These are phyloP conservation scores for Halcyon malimbica DNA, from an alignment of 2,113 vertebrate genomes.

Conservation along the genomic window DNA sequence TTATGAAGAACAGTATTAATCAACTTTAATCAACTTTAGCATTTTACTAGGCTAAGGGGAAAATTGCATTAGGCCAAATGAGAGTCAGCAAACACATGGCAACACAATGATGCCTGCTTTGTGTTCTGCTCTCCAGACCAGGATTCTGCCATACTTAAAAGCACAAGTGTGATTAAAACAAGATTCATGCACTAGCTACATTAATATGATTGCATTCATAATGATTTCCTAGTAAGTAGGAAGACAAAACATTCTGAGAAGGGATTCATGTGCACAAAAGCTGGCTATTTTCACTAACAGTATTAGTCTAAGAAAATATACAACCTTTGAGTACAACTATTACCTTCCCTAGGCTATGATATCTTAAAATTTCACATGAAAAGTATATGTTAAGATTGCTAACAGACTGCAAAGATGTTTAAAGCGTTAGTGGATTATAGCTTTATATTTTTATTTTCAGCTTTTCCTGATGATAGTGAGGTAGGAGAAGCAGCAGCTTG, in stretches of 20 bases:
- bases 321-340: not conserved
- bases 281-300: not conserved
- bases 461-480: not conserved
- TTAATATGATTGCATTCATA: not conserved
- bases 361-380: not conserved
- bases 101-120: not conserved
- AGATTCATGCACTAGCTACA: conserved; percentile 3
- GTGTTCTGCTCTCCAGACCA: conserved; percentile 8
- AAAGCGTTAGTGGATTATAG: not conserved
- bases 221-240: not conserved
- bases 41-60: conserved; percentile 63
- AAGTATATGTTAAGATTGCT: not conserved
- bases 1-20: conserved; percentile 51
- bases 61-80: conserved; percentile 55
- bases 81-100: conserved; percentile 27
- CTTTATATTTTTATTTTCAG: not conserved
- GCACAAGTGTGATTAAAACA: conserved; percentile 7
- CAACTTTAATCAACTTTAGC: conserved; percentile 53
- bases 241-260: conserved; percentile 19
- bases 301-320: not conserved
- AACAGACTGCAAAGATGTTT: not conserved
- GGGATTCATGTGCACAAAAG: not conserved
- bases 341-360: not conserved
- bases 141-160: not conserved
- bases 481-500: not conserved